Conservation (phyloP, 2,888 invertebrate genomes). For the Sipha maydis region DNA sequence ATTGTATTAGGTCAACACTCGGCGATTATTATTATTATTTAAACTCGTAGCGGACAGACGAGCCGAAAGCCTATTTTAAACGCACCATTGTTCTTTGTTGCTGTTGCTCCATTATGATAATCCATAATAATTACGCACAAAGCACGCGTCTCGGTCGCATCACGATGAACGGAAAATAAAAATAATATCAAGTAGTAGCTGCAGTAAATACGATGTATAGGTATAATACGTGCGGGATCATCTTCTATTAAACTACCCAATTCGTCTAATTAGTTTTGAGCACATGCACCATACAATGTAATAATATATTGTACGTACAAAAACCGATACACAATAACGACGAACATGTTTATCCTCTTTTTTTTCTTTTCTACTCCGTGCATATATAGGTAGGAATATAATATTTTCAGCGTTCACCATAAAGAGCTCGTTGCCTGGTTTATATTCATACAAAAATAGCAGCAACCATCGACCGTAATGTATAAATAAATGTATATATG, state of each 20-base stretch:
- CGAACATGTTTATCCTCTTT: not conserved
- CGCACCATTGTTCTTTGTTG: constrained; percentile 14
- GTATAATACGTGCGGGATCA: not conserved
- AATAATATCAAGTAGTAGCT: not conserved
- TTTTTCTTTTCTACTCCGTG: not conserved
- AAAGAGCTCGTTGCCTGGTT: not conserved
- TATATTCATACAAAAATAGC: not conserved
- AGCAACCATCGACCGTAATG: not conserved
- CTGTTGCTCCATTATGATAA: not conserved
- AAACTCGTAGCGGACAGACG: not conserved
- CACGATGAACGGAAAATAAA: not conserved
- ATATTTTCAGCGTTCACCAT: not conserved
- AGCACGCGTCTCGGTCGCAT: not conserved
- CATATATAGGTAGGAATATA: not conserved
- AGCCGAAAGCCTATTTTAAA: constrained; percentile 20
- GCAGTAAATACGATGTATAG: not conserved
- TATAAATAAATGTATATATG: no score
- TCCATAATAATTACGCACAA: not conserved
- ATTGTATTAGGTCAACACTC: constrained; percentile 35
- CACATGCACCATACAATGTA: no score
- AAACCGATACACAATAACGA: not conserved
- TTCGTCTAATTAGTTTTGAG: not conserved
- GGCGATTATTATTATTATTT: constrained; percentile 13
- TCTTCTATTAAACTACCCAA: not conserved
- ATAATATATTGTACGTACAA: no score